These are phyloP conservation scores for Erebia palarica DNA, from an alignment of 2,888 invertebrate species.

Conservation along the genomic window DNA sequence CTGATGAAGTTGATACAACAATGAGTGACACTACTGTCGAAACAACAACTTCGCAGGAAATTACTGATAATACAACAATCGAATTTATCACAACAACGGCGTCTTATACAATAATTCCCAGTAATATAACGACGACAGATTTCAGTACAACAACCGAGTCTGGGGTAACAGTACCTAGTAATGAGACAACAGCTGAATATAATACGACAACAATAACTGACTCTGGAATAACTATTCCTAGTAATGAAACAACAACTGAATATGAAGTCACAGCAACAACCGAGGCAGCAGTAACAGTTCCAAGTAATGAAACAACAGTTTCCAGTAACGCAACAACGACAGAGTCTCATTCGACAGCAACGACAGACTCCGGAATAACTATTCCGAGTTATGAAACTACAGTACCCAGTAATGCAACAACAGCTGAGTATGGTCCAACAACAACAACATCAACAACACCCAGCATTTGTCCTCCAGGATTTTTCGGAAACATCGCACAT, in stretches of 20 bases:
- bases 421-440: background rate
- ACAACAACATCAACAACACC: slow-evolving; percentile 3
- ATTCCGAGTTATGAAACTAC: slow-evolving; percentile 10
- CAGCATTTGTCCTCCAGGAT: slow-evolving; percentile 46
- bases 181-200: background rate
- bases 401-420: slow-evolving; percentile 1
- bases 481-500: slow-evolving; percentile 52
- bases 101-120: background rate
- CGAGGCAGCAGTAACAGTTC: background rate
- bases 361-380: background rate
- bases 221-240: background rate
- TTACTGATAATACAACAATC: background rate
- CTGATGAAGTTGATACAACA: background rate
- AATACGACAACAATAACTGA: background rate
- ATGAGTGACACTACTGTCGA: background rate
- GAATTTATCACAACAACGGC: background rate
- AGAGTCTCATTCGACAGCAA: background rate
- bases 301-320: background rate
- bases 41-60: background rate
- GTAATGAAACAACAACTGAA: slow-evolving; percentile 11
- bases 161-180: background rate
- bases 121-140: background rate
- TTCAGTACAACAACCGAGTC: background rate
- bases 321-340: no score
- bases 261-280: background rate